Evolutionary conservation across 2,113 vertebrate genomes (phyloP).

Genomic region (Protobothrops mucrosquamatus): DNA sequence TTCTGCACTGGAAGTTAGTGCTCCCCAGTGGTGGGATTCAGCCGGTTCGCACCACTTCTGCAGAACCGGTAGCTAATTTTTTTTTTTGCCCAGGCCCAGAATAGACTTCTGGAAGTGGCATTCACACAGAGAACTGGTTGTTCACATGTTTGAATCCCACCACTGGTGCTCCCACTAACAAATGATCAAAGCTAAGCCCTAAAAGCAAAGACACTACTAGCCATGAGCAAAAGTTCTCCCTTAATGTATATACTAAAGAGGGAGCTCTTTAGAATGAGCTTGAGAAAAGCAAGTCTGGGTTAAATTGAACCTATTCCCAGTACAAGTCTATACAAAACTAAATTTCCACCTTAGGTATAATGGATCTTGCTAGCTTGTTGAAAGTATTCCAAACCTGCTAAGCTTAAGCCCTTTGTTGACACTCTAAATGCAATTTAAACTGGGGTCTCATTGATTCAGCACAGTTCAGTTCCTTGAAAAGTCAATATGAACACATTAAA

Average conservation of each 20-base stretch:
- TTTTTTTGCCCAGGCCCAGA: too few species aligned
- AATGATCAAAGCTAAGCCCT: background rate
- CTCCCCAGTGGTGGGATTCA: too few species aligned
- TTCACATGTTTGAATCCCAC: too few species aligned
- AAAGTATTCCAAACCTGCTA: background rate
- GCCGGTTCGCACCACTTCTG: too few species aligned
- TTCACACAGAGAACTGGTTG: too few species aligned
- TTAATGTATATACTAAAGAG: background rate
- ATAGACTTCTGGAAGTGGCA: too few species aligned
- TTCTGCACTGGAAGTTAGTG: background rate
- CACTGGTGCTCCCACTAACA: background rate
- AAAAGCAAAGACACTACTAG: background rate
- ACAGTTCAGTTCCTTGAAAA: conserved; percentile 13
- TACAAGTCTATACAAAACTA: background rate
- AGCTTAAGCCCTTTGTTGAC: conserved; percentile 15
- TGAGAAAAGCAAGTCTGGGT: conserved; percentile 28
- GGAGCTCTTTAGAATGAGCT: background rate
- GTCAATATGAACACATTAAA: conserved; percentile 1
- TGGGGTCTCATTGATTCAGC: conserved; percentile 10
- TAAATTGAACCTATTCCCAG: conserved; percentile 16
- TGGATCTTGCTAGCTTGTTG: background rate
- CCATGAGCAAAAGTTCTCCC: conserved; percentile 1
- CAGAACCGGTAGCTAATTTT: too few species aligned
- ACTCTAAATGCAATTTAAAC: conserved; percentile 25
- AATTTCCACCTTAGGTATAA: conserved; percentile 13